Evolutionary conservation across 2,113 vertebrate genomes (phyloP), one percentile per base, ranked within the genome.

Genomic region (Pachycephala philippinensis): DNA sequence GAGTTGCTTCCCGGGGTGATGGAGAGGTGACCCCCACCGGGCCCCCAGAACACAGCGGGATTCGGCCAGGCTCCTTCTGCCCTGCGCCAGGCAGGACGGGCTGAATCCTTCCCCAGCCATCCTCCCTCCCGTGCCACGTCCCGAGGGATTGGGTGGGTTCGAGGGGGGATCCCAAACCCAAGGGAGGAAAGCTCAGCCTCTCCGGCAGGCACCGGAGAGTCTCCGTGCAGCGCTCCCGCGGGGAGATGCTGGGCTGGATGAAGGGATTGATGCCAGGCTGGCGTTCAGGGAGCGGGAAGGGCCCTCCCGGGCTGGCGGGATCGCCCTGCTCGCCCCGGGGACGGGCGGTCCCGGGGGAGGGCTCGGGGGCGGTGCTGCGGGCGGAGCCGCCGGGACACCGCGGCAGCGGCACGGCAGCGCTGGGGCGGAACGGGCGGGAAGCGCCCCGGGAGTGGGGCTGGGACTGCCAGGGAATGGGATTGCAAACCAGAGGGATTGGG

Each of bases 221-320:
- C 75, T 30, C 20, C 82, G 11, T 0, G 15, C 13, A 0, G 4
- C 0, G 37, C 21, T 28, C 3, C 40, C 7, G 35, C 5, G 9
- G 70, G 74, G 30, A 5, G 52, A 13, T 4, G 57, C 61, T 1
- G 52, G 6, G 2, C 5, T 12, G 12, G 37, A 10, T 0, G 63
- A 6, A 63, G 45, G 79, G 71, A 5, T 10, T 4, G 71, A 9
- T 2, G 13, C 50, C 0, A 39, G 30, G 22, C 15, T 3, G 45
- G 39, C 6, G 21, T 9, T 0, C 15, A 3, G 14, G 44, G 13
- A 15, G 9, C 0, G 80, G 65, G 74, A 47, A 63, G 6, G 64
- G 33, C 9, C 11, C 15, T 49, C 22, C 65, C 6, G 13, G 3
- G 2, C 2, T 2, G 47, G 45, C 71, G 28, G 44, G 21, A 59